These are phyloP conservation scores for Lycophotia porphyrea DNA, from an alignment of 2,888 invertebrate genomes.

Conservation along the genomic window DNA sequence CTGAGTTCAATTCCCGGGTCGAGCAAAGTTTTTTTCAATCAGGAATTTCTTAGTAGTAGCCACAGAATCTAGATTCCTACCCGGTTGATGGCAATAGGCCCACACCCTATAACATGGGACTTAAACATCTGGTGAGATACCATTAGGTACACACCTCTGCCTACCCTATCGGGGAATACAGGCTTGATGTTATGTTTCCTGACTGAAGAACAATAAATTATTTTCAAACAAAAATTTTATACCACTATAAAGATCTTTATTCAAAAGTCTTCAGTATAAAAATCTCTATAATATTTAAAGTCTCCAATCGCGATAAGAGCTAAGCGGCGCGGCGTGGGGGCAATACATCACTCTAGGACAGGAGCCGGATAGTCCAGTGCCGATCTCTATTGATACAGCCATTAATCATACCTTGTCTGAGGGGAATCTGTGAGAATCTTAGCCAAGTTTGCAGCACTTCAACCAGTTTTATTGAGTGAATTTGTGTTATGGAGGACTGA, in stretches of 20 bases:
- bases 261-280: constrained; percentile 40
- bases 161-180: not conserved
- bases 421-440: constrained; percentile 57
- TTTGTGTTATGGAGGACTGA: constrained; percentile 41
- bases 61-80: not conserved
- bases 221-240: not conserved
- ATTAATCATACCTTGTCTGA: constrained; percentile 80
- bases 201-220: not conserved
- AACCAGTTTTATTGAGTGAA: constrained; percentile 61
- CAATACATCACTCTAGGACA: constrained; percentile 74
- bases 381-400: constrained; percentile 76
- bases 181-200: not conserved
- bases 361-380: constrained; percentile 69
- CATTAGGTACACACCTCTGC: not conserved
- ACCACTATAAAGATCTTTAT: not conserved
- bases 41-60: not conserved
- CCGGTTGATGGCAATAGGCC: not conserved
- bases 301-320: constrained; percentile 58
- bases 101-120: not conserved
- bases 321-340: constrained; percentile 53
- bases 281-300: constrained; percentile 57
- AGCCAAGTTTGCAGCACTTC: constrained; percentile 55
- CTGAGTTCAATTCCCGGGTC: not conserved
- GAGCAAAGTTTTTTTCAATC: not conserved
- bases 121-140: not conserved